A percentile compares a stretch with the other conserved stretches of the same genome.
Conservation (phyloP, 2,888 invertebrate species). For the Xanthorhoe spadicearia region DNA sequence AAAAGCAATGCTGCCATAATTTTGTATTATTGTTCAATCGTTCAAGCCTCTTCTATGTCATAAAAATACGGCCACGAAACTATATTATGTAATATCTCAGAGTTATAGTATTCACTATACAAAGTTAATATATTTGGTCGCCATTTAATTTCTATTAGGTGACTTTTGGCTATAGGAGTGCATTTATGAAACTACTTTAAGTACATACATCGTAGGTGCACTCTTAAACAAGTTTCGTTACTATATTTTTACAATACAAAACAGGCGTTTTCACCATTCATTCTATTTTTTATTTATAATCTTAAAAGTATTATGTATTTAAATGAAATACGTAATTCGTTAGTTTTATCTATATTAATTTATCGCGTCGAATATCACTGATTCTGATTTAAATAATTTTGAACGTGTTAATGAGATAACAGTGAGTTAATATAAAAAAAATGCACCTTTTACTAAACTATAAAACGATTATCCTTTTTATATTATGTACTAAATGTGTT, state of each 20-base stretch:
- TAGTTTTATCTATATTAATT: slow-evolving; percentile 54
- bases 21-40: slow-evolving; percentile 40
- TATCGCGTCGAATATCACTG: slow-evolving; percentile 3
- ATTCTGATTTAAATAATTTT: slow-evolving; percentile 9
- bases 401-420: not conserved
- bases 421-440: not conserved
- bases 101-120: slow-evolving; percentile 4
- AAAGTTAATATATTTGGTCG: slow-evolving; percentile 16
- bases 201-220: not conserved
- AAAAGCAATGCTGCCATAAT: slow-evolving; percentile 57
- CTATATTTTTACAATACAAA: slow-evolving; percentile 33
- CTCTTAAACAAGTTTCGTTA: slow-evolving; percentile 30
- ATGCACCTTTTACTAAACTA: not conserved
- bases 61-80: slow-evolving; percentile 35
- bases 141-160: slow-evolving; percentile 11
- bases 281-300: slow-evolving; percentile 18
- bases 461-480: not conserved
- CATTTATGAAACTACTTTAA: slow-evolving; percentile 3
- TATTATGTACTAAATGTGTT: slow-evolving; percentile 8
- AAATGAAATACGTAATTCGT: slow-evolving; percentile 68
- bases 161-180: slow-evolving; percentile 5
- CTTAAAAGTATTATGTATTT: slow-evolving; percentile 50
- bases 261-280: slow-evolving; percentile 17
- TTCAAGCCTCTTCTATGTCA: slow-evolving; percentile 32
- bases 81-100: slow-evolving; percentile 25